A percentile compares a stretch with the other conserved stretches of the same genome.
phyloP scores from a whole-genome alignment of 2,888 invertebrate genomes.

The Fissipunctia ypsillon region DNA sequence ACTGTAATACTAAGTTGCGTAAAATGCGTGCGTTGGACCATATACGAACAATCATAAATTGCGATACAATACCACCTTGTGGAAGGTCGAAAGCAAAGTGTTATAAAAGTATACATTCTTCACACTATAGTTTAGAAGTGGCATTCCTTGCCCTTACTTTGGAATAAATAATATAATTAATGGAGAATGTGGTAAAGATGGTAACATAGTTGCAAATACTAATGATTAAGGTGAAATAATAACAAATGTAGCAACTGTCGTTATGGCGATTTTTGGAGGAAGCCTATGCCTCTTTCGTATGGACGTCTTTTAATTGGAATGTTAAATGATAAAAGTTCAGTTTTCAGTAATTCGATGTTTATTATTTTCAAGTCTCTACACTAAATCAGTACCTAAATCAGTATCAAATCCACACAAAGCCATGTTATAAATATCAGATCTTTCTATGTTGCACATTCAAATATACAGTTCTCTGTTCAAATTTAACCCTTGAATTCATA shows the following conservation, averaged over 20 bases:
- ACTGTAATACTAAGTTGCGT: slow-evolving; percentile 69
- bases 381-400: neutral
- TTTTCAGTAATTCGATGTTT: neutral
- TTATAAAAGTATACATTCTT: slow-evolving; percentile 62
- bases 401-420: slow-evolving; percentile 2
- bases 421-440: neutral
- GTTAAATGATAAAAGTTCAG: neutral
- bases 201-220: neutral
- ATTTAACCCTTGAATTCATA: slow-evolving; percentile 48
- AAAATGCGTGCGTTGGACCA: slow-evolving; percentile 68
- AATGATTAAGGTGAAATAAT: neutral
- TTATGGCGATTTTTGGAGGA: neutral
- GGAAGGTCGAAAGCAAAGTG: slow-evolving; percentile 69
- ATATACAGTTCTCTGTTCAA: slow-evolving; percentile 36
- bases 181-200: slow-evolving; percentile 2
- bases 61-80: slow-evolving; percentile 63
- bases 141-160: slow-evolving; percentile 37
- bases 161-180: slow-evolving; percentile 14
- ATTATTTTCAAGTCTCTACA: neutral
- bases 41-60: slow-evolving; percentile 69
- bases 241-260: too few relatives aligned
- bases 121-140: slow-evolving; percentile 43
- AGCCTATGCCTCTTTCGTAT: too few relatives aligned
- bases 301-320: neutral
- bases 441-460: slow-evolving; percentile 35